Base-by-base conservation (phyloP, 2,888 invertebrate genomes). In the Ellobium chinense region DNA sequence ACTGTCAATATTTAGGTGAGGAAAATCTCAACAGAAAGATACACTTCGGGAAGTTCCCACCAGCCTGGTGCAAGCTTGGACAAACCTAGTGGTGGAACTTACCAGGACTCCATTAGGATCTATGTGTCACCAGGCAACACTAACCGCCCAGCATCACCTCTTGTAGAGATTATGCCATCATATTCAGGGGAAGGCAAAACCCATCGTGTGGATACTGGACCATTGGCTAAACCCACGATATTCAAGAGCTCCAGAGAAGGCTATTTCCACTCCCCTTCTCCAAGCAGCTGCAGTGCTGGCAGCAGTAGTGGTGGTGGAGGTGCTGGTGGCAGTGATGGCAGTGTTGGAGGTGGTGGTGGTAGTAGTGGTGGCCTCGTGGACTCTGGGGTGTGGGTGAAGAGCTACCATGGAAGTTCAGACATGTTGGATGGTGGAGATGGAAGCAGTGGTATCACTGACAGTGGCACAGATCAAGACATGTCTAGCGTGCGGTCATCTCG, bases 51-150 rank as follows among this genome's bases (percentile, higher is more conserved):
- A 24, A 65, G 46, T 36, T 65, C 46, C 9, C 65, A 46, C 0
- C 66, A 31, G 1, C 21, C 73, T 9, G 24, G 29, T 69, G 78
- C 75, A 79, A 86, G 79, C 83, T 81, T 82, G 78, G 82, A 84
- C 56, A 78, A 84, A 18, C 56, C 84, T 69, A 76, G 70, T 82
- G 66, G 82, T 81, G 18, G 85, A 84, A 74, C 21, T 27, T 31
- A 60, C 34, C 58, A 39, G 27, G 63, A 65, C 24, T 79, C 85
- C 60, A 88, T 88, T 76, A 82, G 87, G 74, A 88, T 88, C 54
- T 88, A 86, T 75, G 87, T 89, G 7, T 88, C 90, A 39, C 87
- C 89, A 74, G 87, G 87, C n/a, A 86, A 80, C 74, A 85, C 87
- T 0, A 88, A 83, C 60, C 78, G 83, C 29, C 84, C 88, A 1